Conservation (phyloP, 2,113 vertebrate species). For the Corapipo altera region DNA sequence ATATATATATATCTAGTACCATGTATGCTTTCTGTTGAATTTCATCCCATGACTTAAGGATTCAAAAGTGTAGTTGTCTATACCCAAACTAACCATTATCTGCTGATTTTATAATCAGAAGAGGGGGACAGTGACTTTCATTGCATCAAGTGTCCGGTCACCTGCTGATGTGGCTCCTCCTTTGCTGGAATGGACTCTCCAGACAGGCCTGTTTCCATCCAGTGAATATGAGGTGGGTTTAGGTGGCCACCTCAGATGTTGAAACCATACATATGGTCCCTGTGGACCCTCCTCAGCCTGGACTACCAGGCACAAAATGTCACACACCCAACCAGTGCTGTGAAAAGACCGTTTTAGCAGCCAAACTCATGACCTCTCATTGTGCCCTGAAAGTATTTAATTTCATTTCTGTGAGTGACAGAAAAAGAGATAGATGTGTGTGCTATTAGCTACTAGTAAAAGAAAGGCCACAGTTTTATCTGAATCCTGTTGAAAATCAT, state of each 20-base stretch:
- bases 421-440: background rate
- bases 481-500: background rate
- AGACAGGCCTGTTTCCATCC: background rate
- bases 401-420: background rate
- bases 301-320: background rate
- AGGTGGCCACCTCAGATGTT: background rate
- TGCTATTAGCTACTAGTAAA: background rate
- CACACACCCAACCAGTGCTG: rapidly evolving
- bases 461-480: background rate
- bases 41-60: background rate
- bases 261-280: background rate
- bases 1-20: background rate
- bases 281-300: background rate
- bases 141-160: background rate
- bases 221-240: background rate
- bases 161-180: background rate
- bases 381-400: background rate
- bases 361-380: background rate
- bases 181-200: background rate
- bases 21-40: background rate
- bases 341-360: background rate
- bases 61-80: background rate
- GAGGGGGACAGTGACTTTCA: background rate
- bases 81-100: background rate
- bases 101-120: background rate